Conservation (phyloP, 2,113 vertebrate genomes). For the Oreochromis spilurus region DNA sequence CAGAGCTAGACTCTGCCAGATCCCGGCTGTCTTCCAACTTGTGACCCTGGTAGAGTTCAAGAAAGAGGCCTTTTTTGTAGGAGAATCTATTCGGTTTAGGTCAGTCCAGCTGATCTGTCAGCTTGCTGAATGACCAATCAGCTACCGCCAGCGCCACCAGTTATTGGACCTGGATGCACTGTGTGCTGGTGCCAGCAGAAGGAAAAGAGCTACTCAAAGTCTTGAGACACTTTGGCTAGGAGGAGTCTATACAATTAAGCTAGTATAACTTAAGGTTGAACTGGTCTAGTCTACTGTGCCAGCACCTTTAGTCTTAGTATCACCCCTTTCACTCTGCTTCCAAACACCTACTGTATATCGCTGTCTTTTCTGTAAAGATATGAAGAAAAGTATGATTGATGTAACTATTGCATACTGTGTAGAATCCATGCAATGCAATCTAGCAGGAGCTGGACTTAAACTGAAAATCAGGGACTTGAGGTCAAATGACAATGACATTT, state of each 20-base stretch:
- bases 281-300: slow-evolving; percentile 62
- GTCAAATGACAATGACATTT: slow-evolving; percentile 76
- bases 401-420: slow-evolving; percentile 73
- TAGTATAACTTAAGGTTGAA: slow-evolving; percentile 64
- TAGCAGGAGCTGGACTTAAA: slow-evolving; percentile 73
- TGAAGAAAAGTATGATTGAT: slow-evolving; percentile 64
- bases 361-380: slow-evolving; percentile 74
- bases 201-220: slow-evolving; percentile 54
- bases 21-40: slow-evolving; percentile 94
- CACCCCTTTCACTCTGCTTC: slow-evolving; percentile 70
- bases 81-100: slow-evolving; percentile 58
- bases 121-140: slow-evolving; percentile 51
- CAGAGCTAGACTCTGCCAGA: slow-evolving; percentile 86
- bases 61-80: slow-evolving; percentile 70
- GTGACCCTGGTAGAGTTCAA: slow-evolving; percentile 81
- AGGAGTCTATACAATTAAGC: slow-evolving; percentile 61
- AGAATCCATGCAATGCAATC: slow-evolving; percentile 77
- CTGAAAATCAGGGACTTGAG: slow-evolving; percentile 76
- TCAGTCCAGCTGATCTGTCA: slow-evolving; percentile 56
- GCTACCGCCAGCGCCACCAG: slow-evolving; percentile 38
- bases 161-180: slow-evolving; percentile 52
- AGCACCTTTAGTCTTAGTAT: slow-evolving; percentile 72
- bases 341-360: slow-evolving; percentile 72
- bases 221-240: slow-evolving; percentile 45
- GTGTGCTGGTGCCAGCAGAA: slow-evolving; percentile 55